Conservation (phyloP, 2,888 invertebrate genomes). For the Drosophila dives region DNA sequence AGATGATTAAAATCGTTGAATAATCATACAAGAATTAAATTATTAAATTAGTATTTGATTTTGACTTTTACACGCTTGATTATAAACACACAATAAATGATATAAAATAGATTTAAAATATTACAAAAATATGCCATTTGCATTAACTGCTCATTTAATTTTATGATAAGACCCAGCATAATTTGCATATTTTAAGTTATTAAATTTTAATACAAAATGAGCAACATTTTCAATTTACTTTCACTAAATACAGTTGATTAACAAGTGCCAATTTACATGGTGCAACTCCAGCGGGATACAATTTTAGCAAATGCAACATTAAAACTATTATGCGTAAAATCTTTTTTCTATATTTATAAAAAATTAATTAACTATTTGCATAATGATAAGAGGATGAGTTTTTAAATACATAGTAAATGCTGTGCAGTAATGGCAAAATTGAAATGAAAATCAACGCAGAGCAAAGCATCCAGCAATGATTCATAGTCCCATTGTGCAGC, state of each 20-base stretch:
- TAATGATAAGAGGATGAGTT: slow-evolving; percentile 57
- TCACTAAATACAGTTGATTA: slow-evolving; percentile 69
- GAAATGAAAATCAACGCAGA: slow-evolving; percentile 49
- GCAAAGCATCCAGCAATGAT: slow-evolving; percentile 54
- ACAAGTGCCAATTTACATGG: slow-evolving; percentile 64
- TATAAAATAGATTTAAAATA: neutral
- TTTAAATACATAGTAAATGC: slow-evolving; percentile 22
- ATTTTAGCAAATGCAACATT: slow-evolving; percentile 36
- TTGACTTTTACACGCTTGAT: slow-evolving; percentile 14
- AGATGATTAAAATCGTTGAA: neutral
- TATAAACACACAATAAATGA: slow-evolving; percentile 16
- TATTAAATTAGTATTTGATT: slow-evolving; percentile 11
- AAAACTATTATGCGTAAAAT: slow-evolving; percentile 41
- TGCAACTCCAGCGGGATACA: neutral
- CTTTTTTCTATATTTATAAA: slow-evolving; percentile 12
- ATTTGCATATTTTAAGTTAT: slow-evolving; percentile 35
- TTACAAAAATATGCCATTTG: slow-evolving; percentile 5
- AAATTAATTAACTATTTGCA: slow-evolving; percentile 74
- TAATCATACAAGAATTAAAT: neutral
- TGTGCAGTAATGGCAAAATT: slow-evolving; percentile 40
- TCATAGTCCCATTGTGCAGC: slow-evolving; percentile 65
- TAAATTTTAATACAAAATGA: slow-evolving; percentile 13
- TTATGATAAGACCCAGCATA: slow-evolving; percentile 13
- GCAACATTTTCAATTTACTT: slow-evolving; percentile 57
- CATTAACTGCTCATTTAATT: slow-evolving; percentile 6